Evolutionary conservation across 2,113 vertebrate species (phyloP), one percentile per base, ranked within the genome.

Genomic region (Telmatochromis sp.): DNA sequence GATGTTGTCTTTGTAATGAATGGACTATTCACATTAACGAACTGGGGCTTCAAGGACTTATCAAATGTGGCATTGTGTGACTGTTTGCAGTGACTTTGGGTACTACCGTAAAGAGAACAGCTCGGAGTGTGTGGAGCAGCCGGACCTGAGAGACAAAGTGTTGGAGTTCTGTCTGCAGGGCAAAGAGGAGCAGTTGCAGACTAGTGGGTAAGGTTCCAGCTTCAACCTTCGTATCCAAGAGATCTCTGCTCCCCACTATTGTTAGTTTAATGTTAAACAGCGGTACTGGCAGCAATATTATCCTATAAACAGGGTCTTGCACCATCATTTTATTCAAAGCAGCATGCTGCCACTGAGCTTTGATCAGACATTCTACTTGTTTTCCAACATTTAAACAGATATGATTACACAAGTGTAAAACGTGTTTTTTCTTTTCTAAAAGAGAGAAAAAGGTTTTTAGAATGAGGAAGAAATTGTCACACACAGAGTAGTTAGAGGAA

Each of bases 81-180:
- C 60, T 82, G 14, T 1, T 68, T 83, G 14, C 94, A 99, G 98
- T 86, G 98, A 99, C 93, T 99, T 99, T 87, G 98, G 98, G 75
- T 99, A 97, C 92, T 99, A 96, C 92, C 98, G 98, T 31, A 94
- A 96, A 3, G 97, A 98, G 92, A 98, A 98, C 93, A 97, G 97
- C 63, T 98, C 98, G 0, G 93, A 93, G 33, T 99, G 98, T 83
- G 93, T 97, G 89, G 98, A 99, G 91, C 97, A 99, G 93, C 96
- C 97, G 0, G 97, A 99, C 81, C 96, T 99, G 87, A 96, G 95
- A 86, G 98, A 97, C 13, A 97, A 97, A 1, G 97, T 98, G 65
- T 91, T 98, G 13, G 98, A 99, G 89, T 97, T 98, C 87, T 99
- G 98, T 92, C 95, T 98, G 54, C 95, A 98, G 0, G 98, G 98